These are phyloP conservation scores for Phaethon lepturus DNA, from an alignment of 2,113 vertebrate species.

Conservation along the genomic window DNA sequence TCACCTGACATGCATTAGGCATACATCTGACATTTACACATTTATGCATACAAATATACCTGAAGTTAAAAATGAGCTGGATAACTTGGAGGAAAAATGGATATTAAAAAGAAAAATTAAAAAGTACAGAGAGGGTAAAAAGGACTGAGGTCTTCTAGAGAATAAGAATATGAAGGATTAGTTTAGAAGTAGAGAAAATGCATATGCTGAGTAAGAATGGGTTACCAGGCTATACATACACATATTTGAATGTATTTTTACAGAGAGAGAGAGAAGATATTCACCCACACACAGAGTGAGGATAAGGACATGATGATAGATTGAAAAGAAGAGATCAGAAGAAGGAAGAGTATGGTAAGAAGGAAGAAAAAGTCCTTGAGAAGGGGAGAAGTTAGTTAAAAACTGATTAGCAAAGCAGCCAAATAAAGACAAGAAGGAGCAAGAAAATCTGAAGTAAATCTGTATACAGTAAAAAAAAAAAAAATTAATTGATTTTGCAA, in stretches of 20 bases:
- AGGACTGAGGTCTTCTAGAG: background rate
- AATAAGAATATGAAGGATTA: background rate
- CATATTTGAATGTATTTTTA: background rate
- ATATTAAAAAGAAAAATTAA: background rate
- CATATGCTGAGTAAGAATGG: background rate
- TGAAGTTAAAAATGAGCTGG: background rate
- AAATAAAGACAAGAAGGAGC: background rate
- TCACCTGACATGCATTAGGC: background rate
- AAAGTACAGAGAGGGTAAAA: background rate
- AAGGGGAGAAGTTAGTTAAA: background rate
- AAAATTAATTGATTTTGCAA: background rate
- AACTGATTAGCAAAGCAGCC: background rate
- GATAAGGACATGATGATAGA: background rate
- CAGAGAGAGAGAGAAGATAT: background rate
- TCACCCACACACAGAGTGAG: background rate
- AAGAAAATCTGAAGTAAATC: background rate
- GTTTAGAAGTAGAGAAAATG: background rate
- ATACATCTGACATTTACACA: background rate
- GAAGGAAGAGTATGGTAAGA: background rate
- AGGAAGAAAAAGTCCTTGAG: background rate
- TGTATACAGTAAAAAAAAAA: background rate
- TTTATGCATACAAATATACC: background rate
- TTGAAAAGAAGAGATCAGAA: background rate
- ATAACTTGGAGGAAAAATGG: background rate
- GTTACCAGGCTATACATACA: background rate